A percentile compares a stretch with the other conserved stretches of the same genome.
These are phyloP conservation scores for Coregonus clupeaformis DNA, from an alignment of 2,113 vertebrate species.

Conservation along the genomic window DNA sequence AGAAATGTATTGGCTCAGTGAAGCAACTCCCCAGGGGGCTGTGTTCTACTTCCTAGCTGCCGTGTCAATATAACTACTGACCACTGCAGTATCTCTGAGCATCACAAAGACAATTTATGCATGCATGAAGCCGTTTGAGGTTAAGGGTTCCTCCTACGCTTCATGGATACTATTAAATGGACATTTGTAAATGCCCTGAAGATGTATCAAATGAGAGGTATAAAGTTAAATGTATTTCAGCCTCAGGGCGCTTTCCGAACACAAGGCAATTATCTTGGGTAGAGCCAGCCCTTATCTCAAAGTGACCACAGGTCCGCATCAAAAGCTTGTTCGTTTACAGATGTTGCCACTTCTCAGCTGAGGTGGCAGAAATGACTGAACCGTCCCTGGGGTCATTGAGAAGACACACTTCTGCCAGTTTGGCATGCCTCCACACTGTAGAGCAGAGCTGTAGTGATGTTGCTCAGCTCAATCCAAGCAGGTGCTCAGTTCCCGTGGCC, in stretches of 20 bases:
- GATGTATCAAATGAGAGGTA: conserved; percentile 75
- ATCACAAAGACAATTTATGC: conserved; percentile 65
- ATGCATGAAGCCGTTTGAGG: conserved; percentile 69
- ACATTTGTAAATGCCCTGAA: conserved; percentile 69
- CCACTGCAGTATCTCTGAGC: conserved; percentile 56
- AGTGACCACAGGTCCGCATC: conserved; percentile 48
- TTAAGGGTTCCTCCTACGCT: conserved; percentile 69
- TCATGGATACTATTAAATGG: conserved; percentile 73
- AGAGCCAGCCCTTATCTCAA: conserved; percentile 31
- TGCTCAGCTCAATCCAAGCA: conserved; percentile 33
- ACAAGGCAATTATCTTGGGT: conserved; percentile 59
- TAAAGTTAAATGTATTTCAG: conserved; percentile 77
- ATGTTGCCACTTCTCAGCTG: conserved; percentile 49
- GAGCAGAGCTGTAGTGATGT: conserved; percentile 17
- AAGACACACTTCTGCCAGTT: conserved; percentile 30
- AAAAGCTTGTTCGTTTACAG: conserved; percentile 51
- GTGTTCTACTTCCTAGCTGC: conserved; percentile 25
- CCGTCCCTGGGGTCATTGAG: conserved; percentile 40
- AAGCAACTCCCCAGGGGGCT: background rate
- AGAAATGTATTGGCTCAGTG: conserved; percentile 35
- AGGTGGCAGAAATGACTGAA: conserved; percentile 31
- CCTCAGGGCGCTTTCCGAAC: conserved; percentile 52
- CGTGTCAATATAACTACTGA: conserved; percentile 51
- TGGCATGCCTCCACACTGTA: conserved; percentile 38
- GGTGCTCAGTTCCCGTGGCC: conserved; percentile 56